These are phyloP conservation scores for Mastacembelus armatus DNA, from an alignment of 2,797 vertebrate species.

Conservation along the genomic window DNA sequence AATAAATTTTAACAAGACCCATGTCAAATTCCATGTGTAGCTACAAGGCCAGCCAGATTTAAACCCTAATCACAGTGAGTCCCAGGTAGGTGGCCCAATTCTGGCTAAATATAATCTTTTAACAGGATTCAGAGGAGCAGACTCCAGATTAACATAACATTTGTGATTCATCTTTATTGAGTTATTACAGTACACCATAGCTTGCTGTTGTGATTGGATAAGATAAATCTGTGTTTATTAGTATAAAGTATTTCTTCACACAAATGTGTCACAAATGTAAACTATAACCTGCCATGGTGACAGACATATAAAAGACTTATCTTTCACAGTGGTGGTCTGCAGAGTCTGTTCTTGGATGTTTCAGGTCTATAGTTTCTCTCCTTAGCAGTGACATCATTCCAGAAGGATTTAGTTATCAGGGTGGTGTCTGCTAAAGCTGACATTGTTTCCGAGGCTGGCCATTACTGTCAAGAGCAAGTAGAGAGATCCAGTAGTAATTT, in stretches of 20 bases:
- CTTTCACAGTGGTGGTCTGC: not conserved
- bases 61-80: constrained; percentile 47
- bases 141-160: constrained; percentile 57
- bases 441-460: not conserved
- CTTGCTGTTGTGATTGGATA: constrained; percentile 46
- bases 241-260: constrained; percentile 2
- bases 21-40: constrained; percentile 25
- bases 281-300: not conserved
- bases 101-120: constrained; percentile 61
- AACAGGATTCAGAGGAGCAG: constrained; percentile 56
- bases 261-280: constrained; percentile 12
- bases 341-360: constrained; percentile 13
- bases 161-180: constrained; percentile 44
- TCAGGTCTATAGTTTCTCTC: constrained; percentile 19
- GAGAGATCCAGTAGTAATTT: too few relatives aligned
- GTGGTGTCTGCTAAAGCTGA: constrained; percentile 17
- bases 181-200: constrained; percentile 41
- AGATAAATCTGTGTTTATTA: constrained; percentile 30
- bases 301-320: constrained; percentile 3
- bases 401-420: constrained; percentile 19
- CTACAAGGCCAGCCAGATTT: constrained; percentile 33
- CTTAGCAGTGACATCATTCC: constrained; percentile 8
- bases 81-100: constrained; percentile 44
- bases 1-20: constrained; percentile 6
- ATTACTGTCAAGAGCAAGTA: not conserved